Base-by-base conservation (phyloP, 1,140 invertebrate genomes). In the Drosophila kohkoa region DNA sequence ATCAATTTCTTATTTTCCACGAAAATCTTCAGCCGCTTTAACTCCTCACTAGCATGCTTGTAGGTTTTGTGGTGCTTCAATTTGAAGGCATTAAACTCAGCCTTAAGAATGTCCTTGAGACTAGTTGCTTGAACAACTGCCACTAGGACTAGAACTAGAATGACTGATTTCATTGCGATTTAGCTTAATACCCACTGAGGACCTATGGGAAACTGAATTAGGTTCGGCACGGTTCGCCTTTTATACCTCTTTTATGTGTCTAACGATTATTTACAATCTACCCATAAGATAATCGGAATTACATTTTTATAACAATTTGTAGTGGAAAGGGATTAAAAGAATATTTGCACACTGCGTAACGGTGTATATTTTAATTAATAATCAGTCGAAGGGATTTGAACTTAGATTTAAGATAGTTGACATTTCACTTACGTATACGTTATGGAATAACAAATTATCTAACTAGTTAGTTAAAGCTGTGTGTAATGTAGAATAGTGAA, bases 321-420 rank as follows among this genome's bases (percentile, higher is more conserved):
- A 38, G 35, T 3, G 20, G 20, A 20, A 20, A 2, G 20, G 20
- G 20, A 20, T 20, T 20, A 20, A 20, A 20, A 20, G 20, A 20
- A 20, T 20, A 20, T 38, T 65, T 1, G 73, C 73, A 99, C 94
- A 28, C 75, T 75, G 4, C 93, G 16, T 16, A 16, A 20, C 87
- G 81, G 98, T 97, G 0, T 95, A 93, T 94, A 89, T 98, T 20
- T 20, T 20, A 20, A 20, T 1, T 20, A 20, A 20, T 20, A 20
- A 2, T 20, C n/a, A n/a, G n/a, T n/a, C 20, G 20, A 20, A 20
- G 20, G 98, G 48, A 94, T 90, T 87, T 97, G 96, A 5, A 96
- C 96, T 46, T 94, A 2, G 1, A 20, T 15, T 0, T 43, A 95
- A 20, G 2, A 20, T 20, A 20, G 20, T 1, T 20, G 20, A 20